Base-by-base conservation (phyloP, 1,140 invertebrate species). In the Aphelinus atriplicis region DNA sequence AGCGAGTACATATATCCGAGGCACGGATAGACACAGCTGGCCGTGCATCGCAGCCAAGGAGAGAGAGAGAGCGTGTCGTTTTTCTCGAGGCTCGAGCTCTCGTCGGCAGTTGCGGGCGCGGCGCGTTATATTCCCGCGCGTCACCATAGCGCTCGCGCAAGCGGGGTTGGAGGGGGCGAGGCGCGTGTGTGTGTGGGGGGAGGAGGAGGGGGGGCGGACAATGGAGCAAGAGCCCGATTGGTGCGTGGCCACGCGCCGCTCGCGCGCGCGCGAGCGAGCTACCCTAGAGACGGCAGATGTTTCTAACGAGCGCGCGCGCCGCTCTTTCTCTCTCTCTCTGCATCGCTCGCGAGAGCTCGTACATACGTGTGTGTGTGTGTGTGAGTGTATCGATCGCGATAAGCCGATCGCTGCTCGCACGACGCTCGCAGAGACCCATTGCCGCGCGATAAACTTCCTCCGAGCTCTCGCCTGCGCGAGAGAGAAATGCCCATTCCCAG, bases 201-300 rank as follows among this genome's bases (percentile, higher is more conserved):
- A 7, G 7, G 57, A 62, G 47, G 61, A 55, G 60, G 61, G 65
- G 67, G 67, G 72, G 76, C 66, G 68, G 73, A 76, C 73, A 71
- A 63, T 9, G 77, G 77, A 69, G 80, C 79, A 77, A 68, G 68
- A 77, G 57, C 73, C 79, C 77, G 81, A 83, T 84, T 84, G 80
- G 82, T 78, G 80, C 75, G 71, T 63, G 73, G 82, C 84, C 82
- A 84, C 84, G 84, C 81, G 84, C 80, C 83, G 77, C 75, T 26
- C 26, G 26, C 26, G 26, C 26, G 26, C 26, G 26, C 26, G 26
- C 26, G 26, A 81, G 82, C 81, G 72, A n/a, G 80, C 81, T 80
- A 82, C 80, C 82, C 82, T 80, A 80, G 80, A 84, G 79, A 80
- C 79, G 84, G 83, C 86, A 88, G 86, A 87, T 87, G 86, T 86